Base-by-base conservation (phyloP, 2,888 invertebrate species). In the Andrena haemorrhoa region DNA sequence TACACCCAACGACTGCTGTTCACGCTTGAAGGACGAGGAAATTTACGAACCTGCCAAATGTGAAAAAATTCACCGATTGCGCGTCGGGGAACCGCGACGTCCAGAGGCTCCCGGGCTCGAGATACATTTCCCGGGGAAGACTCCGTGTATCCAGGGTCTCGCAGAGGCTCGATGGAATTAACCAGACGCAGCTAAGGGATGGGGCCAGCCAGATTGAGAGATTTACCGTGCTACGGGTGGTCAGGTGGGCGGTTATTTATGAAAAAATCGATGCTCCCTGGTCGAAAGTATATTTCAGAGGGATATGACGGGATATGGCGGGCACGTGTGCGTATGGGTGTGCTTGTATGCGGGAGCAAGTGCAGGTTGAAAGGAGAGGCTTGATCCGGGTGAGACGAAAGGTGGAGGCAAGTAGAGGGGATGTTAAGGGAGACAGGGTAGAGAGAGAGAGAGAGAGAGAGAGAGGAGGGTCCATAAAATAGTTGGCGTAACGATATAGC, bases 161-260 rank as follows among this genome's bases (percentile, higher is more conserved):
- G 66, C 66, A 2, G 47, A n/a, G 63, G 60, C 47, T 51, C 73
- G 53, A 61, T 60, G 75, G 70, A 70, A 79, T 79, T 79, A 75
- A 70, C 64, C 70, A 60, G 70, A 60, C 49, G 29, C 58, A 60
- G 58, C 49, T 74, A 69, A 79, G 72, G 58, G 64, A 64, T 26
- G 65, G 65, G 72, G 60, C 60, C 20, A 26, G 23, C 72, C 75
- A 75, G 82, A 88, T 88, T 79, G 85, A 81, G 78, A 88, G 85
- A 87, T 86, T 88, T 88, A 84, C 79, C 82, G 84, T 41, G 47
- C 31, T 29, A 8, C 56, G 75, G 68, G 80, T 69, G 71, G 85
- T 66, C 86, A 85, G 89, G 88, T 87, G 89, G 82, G 82, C 75
- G 75, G 90, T 91, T 91, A 91, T 90, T 91, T 90, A 89, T 90